Evolutionary conservation across 2,888 invertebrate genomes (phyloP), one percentile per base, ranked within the genome.

Genomic region (Rosalia funebris): DNA sequence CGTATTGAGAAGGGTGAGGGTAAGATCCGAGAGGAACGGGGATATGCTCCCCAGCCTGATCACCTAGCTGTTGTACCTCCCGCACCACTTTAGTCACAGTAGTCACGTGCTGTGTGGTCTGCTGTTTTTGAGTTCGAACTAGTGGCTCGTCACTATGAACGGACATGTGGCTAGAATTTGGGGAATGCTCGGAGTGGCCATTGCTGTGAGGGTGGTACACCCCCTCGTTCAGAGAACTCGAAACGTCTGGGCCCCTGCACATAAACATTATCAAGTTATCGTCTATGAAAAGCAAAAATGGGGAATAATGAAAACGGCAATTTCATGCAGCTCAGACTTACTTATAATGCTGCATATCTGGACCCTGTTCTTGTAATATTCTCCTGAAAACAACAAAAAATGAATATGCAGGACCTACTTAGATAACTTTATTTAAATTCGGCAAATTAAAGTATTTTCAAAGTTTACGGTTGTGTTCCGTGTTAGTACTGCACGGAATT

Each of bases 21-120:
- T 82, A 82, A 47, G 79, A 76, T 61, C 83, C 83, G 69, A 83
- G 73, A 53, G 84, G 83, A 73, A 84, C 83, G 34, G 84, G 79
- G 59, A 83, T 82, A 78, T 85, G 85, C 70, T 85, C 85, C 52
- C 84, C 83, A 53, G 83, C 81, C 69, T 82, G 83, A 79, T 86
- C 86, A 57, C 85, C 85, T 70, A 86, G 81, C 69, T 85, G 85
- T 67, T 83, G 83, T 46, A 88, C 87, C 78, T 89, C 89, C 63
- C 88, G 84, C 41, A 89, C 87, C 44, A 89, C 68, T 81, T 89
- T 89, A 57, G 89, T 89, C 63, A 89, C 87, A 25, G 89, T 89
- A 59, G 89, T 89, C 75, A 89, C 88, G 86, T 89, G 82, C 78
- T 89, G 89, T 45, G 88, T 88, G 56, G 87, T 87, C 76, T 88